Evolutionary conservation across 2,888 invertebrate species (phyloP), one percentile per base, ranked within the genome.

Genomic region (Nymphalis polychloros): DNA sequence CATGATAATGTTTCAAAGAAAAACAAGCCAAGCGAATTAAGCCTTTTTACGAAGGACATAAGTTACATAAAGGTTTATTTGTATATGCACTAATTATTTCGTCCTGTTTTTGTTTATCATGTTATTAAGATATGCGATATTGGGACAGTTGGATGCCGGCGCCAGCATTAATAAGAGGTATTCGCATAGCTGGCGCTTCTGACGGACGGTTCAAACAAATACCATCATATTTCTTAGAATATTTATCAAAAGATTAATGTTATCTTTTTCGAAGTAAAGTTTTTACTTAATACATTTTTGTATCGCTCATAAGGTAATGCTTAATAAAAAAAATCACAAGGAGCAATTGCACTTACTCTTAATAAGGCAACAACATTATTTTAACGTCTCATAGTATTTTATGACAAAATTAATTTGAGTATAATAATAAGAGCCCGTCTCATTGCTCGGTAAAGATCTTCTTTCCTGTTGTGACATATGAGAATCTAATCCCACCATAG

Each of bases 61-160:
- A 61, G 55, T 57, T 50, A 20, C 10, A 57, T 31, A 63, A 70
- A 70, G 27, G 57, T 57, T 20, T 60, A 41, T 57, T 52, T 10
- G 41, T 59, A 55, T 62, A 31, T 66, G 52, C 61, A 64, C 63
- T 60, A 64, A 67, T 69, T 66, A 62, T 63, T 59, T 71, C 66
- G 63, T 73, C 59, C 35, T 50, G 60, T 62, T 66, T 63, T 72
- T 68, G 65, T 63, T 55, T 70, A 69, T 71, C 70, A 52, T 64
- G 59, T 73, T 74, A 74, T 70, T 71, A 70, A 72, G 69, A 73
- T 70, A 70, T 68, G 68, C 67, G 71, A 73, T 71, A 70, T 71
- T 65, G 60, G 65, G 69, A 60, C 65, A 55, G 69, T 49, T 61
- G 63, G 63, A 62, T 63, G 65, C 68, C 67, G 74, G 71, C 74